These are phyloP conservation scores for Chelonia mydas DNA, from an alignment of 2,797 vertebrate genomes.

Conservation along the genomic window DNA sequence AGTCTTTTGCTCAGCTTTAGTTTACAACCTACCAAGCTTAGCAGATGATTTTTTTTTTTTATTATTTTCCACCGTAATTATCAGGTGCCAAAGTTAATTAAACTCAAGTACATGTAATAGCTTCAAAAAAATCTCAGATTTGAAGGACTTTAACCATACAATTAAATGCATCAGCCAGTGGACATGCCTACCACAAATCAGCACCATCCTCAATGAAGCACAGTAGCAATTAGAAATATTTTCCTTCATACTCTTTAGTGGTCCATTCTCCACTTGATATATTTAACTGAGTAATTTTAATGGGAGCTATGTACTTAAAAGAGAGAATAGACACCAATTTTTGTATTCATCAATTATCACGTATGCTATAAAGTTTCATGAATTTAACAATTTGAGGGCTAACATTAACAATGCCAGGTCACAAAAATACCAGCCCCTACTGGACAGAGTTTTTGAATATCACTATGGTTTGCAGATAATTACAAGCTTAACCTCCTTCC, in stretches of 20 bases:
- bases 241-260: not conserved
- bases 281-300: not conserved
- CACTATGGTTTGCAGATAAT: not conserved
- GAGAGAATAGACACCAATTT: not conserved
- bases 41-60: not conserved
- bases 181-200: not conserved
- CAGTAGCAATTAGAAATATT: not conserved
- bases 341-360: not conserved
- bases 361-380: not conserved
- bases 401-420: not conserved
- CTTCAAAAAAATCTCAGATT: not conserved
- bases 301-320: not conserved
- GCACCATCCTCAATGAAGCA: too few relatives aligned
- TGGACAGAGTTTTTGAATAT: not conserved
- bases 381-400: not conserved
- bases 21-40: not conserved
- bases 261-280: not conserved
- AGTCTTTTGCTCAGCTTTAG: not conserved
- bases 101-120: not conserved
- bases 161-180: not conserved
- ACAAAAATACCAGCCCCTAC: not conserved
- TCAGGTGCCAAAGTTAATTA: not conserved
- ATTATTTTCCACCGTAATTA: not conserved
- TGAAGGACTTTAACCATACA: not conserved
- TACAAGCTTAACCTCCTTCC: not conserved